Percentiles rank a stretch among this genome's conserved stretches.
Conservation (phyloP, 2,797 vertebrate genomes). For the Erithacus rubecula region DNA sequence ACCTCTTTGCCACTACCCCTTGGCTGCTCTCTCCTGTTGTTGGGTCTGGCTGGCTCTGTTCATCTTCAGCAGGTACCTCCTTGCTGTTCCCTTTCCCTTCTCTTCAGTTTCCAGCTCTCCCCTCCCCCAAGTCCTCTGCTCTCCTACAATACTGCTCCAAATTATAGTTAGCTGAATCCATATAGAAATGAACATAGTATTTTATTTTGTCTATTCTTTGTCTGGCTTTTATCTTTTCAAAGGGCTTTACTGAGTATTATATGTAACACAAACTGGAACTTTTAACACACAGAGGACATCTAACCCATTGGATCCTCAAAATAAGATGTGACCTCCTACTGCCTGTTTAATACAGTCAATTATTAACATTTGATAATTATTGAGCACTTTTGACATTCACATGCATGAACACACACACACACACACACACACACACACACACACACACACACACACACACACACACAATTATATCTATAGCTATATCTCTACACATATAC, state of each 20-base stretch:
- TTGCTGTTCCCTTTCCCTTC: neutral
- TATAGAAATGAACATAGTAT: neutral
- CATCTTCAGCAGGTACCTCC: neutral
- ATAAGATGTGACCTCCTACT: neutral
- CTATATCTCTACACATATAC: neutral
- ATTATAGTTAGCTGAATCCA: neutral
- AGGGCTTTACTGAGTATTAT: rapidly evolving
- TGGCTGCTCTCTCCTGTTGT: neutral
- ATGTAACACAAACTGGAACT: rapidly evolving
- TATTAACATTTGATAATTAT: neutral
- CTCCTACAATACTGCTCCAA: neutral
- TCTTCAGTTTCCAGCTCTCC: neutral
- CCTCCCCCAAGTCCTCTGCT: neutral
- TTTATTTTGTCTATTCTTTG: neutral
- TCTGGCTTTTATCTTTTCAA: neutral
- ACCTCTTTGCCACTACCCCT: neutral
- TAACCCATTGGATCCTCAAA: neutral
- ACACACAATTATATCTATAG: neutral
- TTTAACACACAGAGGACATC: neutral
- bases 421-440: too few relatives aligned
- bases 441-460: rapidly evolving
- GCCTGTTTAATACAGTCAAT: neutral
- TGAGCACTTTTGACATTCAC: neutral
- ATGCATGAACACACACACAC: rapidly evolving
- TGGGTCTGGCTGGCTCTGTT: neutral